Conservation (phyloP, 2,797 vertebrate genomes). For the Rhinoraja longicauda region DNA sequence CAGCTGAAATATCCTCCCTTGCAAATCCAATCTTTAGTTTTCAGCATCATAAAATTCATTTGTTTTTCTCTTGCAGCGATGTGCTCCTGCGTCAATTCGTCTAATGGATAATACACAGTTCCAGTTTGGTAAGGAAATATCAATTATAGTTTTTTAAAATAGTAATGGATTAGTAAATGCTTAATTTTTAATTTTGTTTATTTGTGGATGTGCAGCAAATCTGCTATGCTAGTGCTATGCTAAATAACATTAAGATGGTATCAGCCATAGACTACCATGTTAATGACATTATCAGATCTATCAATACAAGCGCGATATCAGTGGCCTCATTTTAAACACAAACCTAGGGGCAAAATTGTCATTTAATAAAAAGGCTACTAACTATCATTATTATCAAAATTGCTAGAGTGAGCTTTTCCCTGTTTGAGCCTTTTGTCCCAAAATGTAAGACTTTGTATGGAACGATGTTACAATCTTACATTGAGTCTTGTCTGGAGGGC, state of each 20-base stretch:
- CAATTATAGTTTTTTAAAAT: neutral
- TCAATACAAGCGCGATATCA: neutral
- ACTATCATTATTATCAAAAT: neutral
- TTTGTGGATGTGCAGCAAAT: neutral
- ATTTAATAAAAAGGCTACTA: neutral
- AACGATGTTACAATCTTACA: neutral
- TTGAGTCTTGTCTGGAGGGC: neutral
- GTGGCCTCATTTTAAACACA: neutral
- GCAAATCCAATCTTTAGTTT: neutral
- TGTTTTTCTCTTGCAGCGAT: constrained; percentile 66
- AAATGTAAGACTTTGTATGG: neutral
- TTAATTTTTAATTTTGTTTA: neutral
- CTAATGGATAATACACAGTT: constrained; percentile 96
- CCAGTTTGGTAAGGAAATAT: constrained; percentile 82
- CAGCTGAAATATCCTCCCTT: neutral
- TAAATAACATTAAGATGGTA: constrained; percentile 7
- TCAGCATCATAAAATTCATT: constrained; percentile 7
- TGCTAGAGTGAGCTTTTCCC: neutral
- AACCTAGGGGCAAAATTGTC: neutral
- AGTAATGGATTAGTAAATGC: neutral
- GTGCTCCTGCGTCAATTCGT: constrained; percentile 93
- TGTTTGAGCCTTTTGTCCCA: neutral
- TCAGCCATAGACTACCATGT: neutral
- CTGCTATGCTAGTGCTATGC: neutral
- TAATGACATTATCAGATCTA: neutral